Evolutionary conservation across 1,140 invertebrate genomes (phyloP).

Genomic region (Drosophila parabipectinata): DNA sequence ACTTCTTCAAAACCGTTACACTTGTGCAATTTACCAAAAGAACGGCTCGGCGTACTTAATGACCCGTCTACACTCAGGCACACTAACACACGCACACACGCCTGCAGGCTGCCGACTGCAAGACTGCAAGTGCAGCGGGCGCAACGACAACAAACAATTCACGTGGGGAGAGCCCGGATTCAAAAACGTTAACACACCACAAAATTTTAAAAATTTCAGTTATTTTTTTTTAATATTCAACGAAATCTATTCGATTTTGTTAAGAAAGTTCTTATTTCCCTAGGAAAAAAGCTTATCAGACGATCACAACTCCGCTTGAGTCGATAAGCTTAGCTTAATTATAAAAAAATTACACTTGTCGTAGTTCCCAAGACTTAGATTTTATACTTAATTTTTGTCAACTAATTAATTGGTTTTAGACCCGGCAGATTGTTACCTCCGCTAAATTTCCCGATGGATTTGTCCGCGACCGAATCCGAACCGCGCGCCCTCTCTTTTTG

Average conservation of each 20-base stretch:
- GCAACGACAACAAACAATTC: constrained; percentile 63
- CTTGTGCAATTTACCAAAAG: constrained; percentile 78
- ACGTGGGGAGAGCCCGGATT: constrained; percentile 39
- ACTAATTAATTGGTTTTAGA: neutral
- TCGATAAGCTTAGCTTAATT: too few relatives aligned
- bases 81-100: constrained; percentile 22
- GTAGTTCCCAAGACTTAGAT: neutral
- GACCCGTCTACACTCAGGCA: constrained; percentile 48
- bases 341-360: neutral
- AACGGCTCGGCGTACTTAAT: constrained; percentile 51
- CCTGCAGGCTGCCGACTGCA: constrained; percentile 14
- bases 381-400: neutral
- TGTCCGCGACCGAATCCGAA: neutral
- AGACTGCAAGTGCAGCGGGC: constrained; percentile 50
- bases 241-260: too few relatives aligned
- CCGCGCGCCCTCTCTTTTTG: constrained; percentile 1
- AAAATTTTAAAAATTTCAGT: neutral
- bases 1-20: constrained; percentile 76
- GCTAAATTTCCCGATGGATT: neutral
- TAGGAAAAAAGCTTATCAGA: too few relatives aligned
- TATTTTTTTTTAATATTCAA: neutral
- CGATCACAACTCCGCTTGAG: too few relatives aligned
- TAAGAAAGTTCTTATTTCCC: too few relatives aligned
- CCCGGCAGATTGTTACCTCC: neutral
- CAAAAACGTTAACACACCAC: neutral